These are phyloP conservation scores for Aelia acuminata DNA, from an alignment of 2,888 invertebrate species.

Conservation along the genomic window DNA sequence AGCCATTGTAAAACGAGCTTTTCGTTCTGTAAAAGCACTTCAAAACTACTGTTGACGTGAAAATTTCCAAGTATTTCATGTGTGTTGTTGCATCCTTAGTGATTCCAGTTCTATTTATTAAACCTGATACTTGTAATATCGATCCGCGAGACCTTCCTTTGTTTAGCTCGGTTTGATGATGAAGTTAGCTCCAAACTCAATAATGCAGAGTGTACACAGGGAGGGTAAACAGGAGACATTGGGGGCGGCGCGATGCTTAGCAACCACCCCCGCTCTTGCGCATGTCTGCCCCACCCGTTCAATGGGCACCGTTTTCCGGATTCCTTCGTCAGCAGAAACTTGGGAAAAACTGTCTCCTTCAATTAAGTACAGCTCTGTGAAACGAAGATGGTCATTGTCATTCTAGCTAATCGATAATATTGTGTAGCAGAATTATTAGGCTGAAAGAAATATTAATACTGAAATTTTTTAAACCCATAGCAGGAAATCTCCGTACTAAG, in stretches of 20 bases:
- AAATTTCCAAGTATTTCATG: not conserved
- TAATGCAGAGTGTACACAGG: conserved; percentile 49
- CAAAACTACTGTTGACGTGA: not conserved
- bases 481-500: not conserved
- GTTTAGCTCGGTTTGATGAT: conserved; percentile 26
- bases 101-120: not conserved
- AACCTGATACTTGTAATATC: conserved; percentile 11
- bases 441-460: not conserved
- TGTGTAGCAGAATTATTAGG: not conserved
- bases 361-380: not conserved
- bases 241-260: conserved; percentile 49
- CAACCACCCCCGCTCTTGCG: not conserved
- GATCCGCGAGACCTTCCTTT: not conserved
- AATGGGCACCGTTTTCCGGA: not conserved
- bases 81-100: not conserved
- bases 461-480: not conserved
- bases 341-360: not conserved
- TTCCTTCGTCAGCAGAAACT: not conserved
- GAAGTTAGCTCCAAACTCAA: conserved; percentile 47
- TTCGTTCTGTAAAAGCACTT: not conserved
- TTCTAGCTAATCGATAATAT: not conserved
- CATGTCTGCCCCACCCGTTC: conserved; percentile 43
- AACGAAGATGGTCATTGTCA: too few species aligned
- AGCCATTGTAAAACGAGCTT: not conserved
- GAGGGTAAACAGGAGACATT: conserved; percentile 45